Base-by-base conservation (phyloP, 2,113 vertebrate species). In the Sminthopsis crassicaudata region DNA sequence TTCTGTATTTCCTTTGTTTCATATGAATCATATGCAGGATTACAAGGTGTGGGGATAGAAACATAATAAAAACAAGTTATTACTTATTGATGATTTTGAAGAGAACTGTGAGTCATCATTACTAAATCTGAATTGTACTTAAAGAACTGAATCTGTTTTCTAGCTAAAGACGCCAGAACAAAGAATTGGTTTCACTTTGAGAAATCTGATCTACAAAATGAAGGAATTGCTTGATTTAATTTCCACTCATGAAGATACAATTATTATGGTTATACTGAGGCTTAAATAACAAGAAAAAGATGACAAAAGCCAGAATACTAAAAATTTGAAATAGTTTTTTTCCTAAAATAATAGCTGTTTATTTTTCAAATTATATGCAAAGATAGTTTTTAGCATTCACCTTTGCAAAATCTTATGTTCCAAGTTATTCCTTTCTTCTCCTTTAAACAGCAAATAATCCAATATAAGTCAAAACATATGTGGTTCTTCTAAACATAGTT, bases 211-310 rank as follows among this genome's bases (percentile, higher is more conserved):
- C 24, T 94, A 50, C 51, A 91, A 94, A 94, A 90, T 84, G 67
- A 91, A 92, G 67, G 84, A 95, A 93, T 55, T 46, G 3, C 67
- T 91, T 57, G n/a, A 96, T 93, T 96, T 92, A 94, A 92, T 95
- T 95, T 93, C 95, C 52, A 91, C 26, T 89, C 25, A 88, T 50
- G 4, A 46, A 92, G 57, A 91, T 92, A 36, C 46, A 92, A 90
- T 55, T 94, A 55, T 30, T 67, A 53, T 46, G 60, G 60, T 92
- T 93, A 89, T 94, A 91, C 52, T 90, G 90, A 91, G 51, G 91
- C 50, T 93, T 14, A 96, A 96, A 54, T 96, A 93, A 95, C 60
- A 93, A 90, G 60, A 53, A 93, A 94, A 95, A 91, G 46, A 90
- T 50, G 19, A 94, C 48, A 89, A 51, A 91, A 91, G 27, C 52